Evolutionary conservation across 2,888 invertebrate species (phyloP).

Genomic region (Diaperis boleti): DNA sequence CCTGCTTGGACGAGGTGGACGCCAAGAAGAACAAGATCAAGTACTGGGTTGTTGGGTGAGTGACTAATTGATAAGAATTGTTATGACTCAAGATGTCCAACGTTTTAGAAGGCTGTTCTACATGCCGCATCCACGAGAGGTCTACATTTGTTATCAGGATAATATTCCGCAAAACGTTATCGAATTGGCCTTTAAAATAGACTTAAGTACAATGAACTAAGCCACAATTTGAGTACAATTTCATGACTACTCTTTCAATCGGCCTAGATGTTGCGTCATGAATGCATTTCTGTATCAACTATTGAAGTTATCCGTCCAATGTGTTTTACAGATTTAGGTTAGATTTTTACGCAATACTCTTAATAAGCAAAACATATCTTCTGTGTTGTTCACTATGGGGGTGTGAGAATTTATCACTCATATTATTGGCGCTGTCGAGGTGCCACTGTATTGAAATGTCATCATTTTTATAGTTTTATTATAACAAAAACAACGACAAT

Average conservation of each 20-base stretch:
- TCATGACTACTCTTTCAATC: too few relatives aligned
- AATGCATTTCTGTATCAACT: too few relatives aligned
- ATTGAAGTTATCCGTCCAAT: too few relatives aligned
- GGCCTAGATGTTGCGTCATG: too few relatives aligned
- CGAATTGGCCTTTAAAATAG: slow-evolving; percentile 86
- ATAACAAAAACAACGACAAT: neutral
- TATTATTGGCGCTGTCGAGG: too few relatives aligned
- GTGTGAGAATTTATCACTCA: too few relatives aligned
- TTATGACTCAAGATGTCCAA: neutral
- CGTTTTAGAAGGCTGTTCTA: slow-evolving; percentile 74
- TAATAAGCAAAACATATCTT: too few relatives aligned
- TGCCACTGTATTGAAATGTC: neutral
- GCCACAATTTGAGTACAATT: too few relatives aligned
- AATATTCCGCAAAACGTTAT: slow-evolving; percentile 88
- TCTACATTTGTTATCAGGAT: slow-evolving; percentile 90
- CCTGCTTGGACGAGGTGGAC: slow-evolving; percentile 64
- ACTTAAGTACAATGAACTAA: slow-evolving; percentile 43
- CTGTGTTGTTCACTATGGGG: too few relatives aligned
- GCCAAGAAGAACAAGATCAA: slow-evolving; percentile 67
- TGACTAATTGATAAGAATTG: slow-evolving; percentile 15
- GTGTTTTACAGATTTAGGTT: too few relatives aligned
- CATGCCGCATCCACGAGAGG: slow-evolving; percentile 81
- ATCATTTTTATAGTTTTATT: neutral
- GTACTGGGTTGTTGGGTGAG: slow-evolving; percentile 87
- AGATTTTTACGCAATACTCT: too few relatives aligned